These are phyloP conservation scores for Picathartes gymnocephalus DNA, from an alignment of 2,113 vertebrate species.

Conservation along the genomic window DNA sequence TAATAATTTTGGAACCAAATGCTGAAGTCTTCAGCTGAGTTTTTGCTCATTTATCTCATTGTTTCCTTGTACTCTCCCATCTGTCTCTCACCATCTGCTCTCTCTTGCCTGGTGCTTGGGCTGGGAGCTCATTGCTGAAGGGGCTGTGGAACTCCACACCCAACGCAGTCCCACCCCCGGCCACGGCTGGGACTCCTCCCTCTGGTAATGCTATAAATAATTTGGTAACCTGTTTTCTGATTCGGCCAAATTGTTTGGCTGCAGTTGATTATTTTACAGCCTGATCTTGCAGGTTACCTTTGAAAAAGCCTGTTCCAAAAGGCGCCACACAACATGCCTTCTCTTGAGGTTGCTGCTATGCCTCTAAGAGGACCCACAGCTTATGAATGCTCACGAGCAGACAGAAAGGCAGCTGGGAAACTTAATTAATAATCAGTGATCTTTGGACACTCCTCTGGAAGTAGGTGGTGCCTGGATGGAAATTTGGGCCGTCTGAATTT, in stretches of 20 bases:
- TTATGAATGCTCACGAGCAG: neutral
- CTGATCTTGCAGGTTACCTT: neutral
- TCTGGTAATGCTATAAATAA: neutral
- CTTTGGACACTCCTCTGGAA: neutral
- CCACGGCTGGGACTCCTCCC: rapidly evolving
- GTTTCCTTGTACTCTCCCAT: constrained; percentile 36
- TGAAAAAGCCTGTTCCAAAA: neutral
- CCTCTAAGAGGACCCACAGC: neutral
- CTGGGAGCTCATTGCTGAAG: neutral
- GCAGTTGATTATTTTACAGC: neutral
- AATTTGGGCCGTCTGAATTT: neutral
- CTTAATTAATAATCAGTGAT: neutral
- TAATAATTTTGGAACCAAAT: neutral
- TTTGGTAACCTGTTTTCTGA: neutral
- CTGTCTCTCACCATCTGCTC: constrained; percentile 49
- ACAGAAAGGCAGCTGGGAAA: neutral
- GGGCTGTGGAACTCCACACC: rapidly evolving
- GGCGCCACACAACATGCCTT: rapidly evolving
- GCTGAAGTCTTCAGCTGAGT: neutral
- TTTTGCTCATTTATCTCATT: constrained; percentile 59
- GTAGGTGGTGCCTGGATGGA: neutral
- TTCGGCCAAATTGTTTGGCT: neutral
- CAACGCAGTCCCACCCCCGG: rapidly evolving
- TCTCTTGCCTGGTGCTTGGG: neutral
- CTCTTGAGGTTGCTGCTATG: neutral